phyloP scores from a whole-genome alignment of 2,113 vertebrate genomes.

The Equus quagga region DNA sequence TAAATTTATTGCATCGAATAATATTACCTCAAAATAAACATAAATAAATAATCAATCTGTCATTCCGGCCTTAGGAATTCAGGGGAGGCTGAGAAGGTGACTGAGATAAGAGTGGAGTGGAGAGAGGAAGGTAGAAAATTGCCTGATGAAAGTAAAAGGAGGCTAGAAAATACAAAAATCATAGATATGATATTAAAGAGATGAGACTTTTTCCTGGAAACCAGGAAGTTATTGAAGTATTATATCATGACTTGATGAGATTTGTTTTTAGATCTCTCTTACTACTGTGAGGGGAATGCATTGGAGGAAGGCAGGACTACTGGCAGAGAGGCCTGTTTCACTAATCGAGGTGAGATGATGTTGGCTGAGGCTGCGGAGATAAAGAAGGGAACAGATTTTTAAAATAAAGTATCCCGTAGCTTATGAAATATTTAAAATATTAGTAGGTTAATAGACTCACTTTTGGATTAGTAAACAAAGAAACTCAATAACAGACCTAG shows the following conservation, averaged over 20 bases:
- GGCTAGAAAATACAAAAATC: slow-evolving; percentile 10
- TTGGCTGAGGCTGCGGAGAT: not conserved
- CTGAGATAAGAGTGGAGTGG: not conserved
- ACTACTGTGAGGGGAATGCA: not conserved
- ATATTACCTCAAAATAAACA: slow-evolving; percentile 35
- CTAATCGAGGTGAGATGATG: not conserved
- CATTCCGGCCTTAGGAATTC: not conserved
- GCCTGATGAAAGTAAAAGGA: not conserved
- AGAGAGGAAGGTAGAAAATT: not conserved
- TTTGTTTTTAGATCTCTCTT: slow-evolving; percentile 10
- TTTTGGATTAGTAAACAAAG: slow-evolving; percentile 19
- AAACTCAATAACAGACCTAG: not conserved
- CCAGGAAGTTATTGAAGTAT: not conserved
- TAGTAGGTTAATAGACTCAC: not conserved
- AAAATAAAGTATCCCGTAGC: not conserved
- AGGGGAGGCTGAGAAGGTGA: not conserved
- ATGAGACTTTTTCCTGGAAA: not conserved
- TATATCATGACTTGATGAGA: not conserved
- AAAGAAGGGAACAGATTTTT: not conserved
- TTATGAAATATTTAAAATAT: slow-evolving; percentile 27
- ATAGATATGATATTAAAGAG: not conserved
- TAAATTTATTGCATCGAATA: slow-evolving; percentile 11
- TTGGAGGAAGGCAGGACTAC: not conserved
- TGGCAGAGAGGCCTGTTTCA: not conserved
- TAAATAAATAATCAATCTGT: not conserved